Percentiles rank a stretch among this genome's conserved stretches.
These are phyloP conservation scores for Epinotia ramella DNA, from an alignment of 2,888 invertebrate genomes.

Conservation along the genomic window DNA sequence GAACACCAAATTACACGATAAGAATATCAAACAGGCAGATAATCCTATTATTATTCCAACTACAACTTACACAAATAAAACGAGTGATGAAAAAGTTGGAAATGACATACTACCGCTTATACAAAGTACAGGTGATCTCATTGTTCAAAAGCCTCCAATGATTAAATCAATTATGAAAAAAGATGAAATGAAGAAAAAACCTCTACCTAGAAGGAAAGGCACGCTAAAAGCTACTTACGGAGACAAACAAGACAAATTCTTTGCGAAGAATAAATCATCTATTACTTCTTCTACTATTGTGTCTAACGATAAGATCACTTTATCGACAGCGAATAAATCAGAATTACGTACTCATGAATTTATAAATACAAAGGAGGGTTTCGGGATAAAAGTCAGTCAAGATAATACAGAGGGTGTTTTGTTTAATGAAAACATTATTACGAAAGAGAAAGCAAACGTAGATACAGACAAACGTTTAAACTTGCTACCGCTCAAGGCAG, in stretches of 20 bases:
- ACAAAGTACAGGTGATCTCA: constrained; percentile 66
- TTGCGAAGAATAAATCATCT: constrained; percentile 55
- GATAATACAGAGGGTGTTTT: background rate
- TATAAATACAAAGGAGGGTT: constrained; percentile 16
- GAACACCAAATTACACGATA: constrained; percentile 26
- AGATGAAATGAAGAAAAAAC: constrained; percentile 71
- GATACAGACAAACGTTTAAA: constrained; percentile 2
- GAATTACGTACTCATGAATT: constrained; percentile 4
- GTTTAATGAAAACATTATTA: constrained; percentile 21
- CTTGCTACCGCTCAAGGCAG: background rate
- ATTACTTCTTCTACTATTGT: constrained; percentile 48
- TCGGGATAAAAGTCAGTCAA: constrained; percentile 1
- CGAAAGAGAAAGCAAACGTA: background rate
- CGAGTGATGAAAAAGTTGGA: constrained; percentile 58
- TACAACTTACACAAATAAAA: constrained; percentile 58
- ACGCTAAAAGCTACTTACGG: constrained; percentile 82
- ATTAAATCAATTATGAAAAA: constrained; percentile 64
- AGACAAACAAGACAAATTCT: constrained; percentile 77
- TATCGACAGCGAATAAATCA: constrained; percentile 16
- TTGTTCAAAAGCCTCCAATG: constrained; percentile 65
- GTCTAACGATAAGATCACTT: constrained; percentile 9
- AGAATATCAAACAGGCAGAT: constrained; percentile 49
- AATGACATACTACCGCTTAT: constrained; percentile 67
- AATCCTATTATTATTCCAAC: constrained; percentile 73
- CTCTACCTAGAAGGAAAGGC: constrained; percentile 76